Percentiles rank a stretch among this genome's conserved stretches.
These are phyloP conservation scores for Fragum fragum DNA, from an alignment of 2,888 invertebrate species.

Conservation along the genomic window DNA sequence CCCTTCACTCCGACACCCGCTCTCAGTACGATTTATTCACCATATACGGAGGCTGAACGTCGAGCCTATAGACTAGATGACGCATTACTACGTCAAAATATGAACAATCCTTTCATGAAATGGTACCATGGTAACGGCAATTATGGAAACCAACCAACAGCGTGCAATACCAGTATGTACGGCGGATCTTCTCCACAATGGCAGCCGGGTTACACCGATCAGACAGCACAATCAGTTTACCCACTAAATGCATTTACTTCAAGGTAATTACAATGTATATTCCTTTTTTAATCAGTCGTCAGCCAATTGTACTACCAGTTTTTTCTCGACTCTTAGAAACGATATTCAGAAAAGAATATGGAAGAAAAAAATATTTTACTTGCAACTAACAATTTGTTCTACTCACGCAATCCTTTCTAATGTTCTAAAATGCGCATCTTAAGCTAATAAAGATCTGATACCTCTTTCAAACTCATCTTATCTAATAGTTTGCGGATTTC, in stretches of 20 bases:
- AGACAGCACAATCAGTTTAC: constrained; percentile 72
- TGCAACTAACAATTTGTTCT: too few relatives aligned
- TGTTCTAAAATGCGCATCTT: too few relatives aligned
- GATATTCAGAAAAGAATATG: too few relatives aligned
- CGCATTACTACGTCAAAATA: constrained; percentile 81
- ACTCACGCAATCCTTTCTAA: too few relatives aligned
- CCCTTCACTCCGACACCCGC: constrained; percentile 74
- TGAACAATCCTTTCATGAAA: constrained; percentile 83
- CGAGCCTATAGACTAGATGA: constrained; percentile 83
- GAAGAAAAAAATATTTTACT: too few relatives aligned
- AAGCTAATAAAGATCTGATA: too few relatives aligned
- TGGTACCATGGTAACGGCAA: constrained; percentile 80
- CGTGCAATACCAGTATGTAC: constrained; percentile 72
- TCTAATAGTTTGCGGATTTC: too few relatives aligned
- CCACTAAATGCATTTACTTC: constrained; percentile 72
- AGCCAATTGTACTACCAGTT: too few relatives aligned
- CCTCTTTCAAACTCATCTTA: too few relatives aligned
- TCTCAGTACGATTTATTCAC: constrained; percentile 79
- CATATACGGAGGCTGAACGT: constrained; percentile 83
- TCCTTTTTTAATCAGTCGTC: too few relatives aligned
- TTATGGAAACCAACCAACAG: constrained; percentile 69
- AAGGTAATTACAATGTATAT: constrained; percentile 35
- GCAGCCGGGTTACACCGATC: constrained; percentile 78
- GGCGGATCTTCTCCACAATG: constrained; percentile 75
- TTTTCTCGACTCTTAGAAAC: too few relatives aligned